Conservation (phyloP, 2,113 vertebrate genomes). For the Sialia sialis region DNA sequence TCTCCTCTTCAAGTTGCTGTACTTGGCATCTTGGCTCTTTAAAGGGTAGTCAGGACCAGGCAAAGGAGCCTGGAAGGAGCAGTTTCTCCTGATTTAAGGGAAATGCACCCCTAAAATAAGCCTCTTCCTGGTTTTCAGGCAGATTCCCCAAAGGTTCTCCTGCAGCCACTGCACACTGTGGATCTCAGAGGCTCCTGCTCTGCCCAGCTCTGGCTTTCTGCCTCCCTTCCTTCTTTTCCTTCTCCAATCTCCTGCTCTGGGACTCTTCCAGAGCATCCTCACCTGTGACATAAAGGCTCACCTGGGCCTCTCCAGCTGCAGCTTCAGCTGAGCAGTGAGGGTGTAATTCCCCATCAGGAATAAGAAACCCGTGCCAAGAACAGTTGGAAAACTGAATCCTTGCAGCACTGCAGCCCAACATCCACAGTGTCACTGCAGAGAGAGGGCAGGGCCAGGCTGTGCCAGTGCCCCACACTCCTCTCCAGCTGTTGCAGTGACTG, state of each 20-base stretch:
- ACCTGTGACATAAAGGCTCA: background rate
- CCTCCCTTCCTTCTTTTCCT: background rate
- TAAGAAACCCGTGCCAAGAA: background rate
- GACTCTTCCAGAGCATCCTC: background rate
- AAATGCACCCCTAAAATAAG: background rate
- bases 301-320: background rate
- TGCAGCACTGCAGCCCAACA: background rate
- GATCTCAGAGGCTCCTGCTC: background rate
- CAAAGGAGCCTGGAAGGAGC: background rate
- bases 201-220: background rate
- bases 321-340: fast-evolving
- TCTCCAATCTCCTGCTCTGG: background rate
- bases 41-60: background rate
- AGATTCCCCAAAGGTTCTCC: background rate
- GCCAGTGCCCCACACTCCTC: background rate
- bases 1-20: background rate
- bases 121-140: background rate
- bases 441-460: background rate
- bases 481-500: background rate
- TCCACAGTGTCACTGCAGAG: background rate
- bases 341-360: background rate
- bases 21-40: background rate
- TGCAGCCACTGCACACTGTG: background rate
- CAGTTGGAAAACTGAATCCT: background rate
- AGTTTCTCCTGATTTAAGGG: background rate